These are phyloP conservation scores for Strigops habroptila DNA, from an alignment of 2,113 vertebrate genomes.

Conservation along the genomic window DNA sequence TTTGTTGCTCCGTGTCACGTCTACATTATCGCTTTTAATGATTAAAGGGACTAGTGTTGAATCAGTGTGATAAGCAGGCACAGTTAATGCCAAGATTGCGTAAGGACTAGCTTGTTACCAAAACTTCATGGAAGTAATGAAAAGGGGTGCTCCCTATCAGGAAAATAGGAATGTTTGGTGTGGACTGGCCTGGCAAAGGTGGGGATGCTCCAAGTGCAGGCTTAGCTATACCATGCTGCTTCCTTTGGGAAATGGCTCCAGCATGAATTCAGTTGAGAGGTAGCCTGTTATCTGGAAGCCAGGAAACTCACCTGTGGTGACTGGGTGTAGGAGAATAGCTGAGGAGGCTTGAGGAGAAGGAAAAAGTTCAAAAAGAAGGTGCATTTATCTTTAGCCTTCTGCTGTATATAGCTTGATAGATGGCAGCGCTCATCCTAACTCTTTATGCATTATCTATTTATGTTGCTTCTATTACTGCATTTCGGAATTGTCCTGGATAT, in stretches of 20 bases:
- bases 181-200: not conserved
- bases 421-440: not conserved
- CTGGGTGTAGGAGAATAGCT: not conserved
- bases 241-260: not conserved
- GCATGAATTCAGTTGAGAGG: not conserved
- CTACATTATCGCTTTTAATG: not conserved
- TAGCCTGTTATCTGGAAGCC: not conserved
- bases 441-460: not conserved
- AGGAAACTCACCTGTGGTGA: not conserved
- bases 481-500: not conserved
- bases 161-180: not conserved
- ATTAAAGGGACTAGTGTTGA: not conserved
- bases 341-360: not conserved
- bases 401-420: not conserved
- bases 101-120: not conserved
- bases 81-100: not conserved
- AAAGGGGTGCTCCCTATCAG: not conserved
- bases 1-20: not conserved
- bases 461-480: not conserved
- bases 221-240: fast-evolving
- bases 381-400: not conserved
- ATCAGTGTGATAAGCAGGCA: not conserved
- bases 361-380: not conserved
- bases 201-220: not conserved
- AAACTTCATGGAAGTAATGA: not conserved